Conservation (phyloP, 53 echinoderm and acorn worm species). For the Luidia sarsii region DNA sequence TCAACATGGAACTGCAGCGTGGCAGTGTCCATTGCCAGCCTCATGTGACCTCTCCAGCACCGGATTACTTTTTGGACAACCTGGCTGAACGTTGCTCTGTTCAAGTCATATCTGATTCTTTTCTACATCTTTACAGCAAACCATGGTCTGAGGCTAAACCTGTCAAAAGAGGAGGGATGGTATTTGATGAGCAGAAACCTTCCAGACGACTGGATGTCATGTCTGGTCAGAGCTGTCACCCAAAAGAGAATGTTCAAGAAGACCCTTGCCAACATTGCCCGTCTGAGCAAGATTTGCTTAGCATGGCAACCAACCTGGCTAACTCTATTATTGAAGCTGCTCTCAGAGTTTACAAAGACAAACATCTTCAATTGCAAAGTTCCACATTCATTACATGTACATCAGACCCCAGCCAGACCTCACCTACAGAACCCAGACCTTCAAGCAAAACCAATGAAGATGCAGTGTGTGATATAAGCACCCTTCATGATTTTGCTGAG, state of each 20-base stretch:
- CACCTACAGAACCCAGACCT: too few species aligned
- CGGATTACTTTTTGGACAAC: constrained; percentile 25
- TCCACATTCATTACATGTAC: not conserved
- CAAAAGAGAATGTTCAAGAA: too few species aligned
- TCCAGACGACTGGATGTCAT: constrained; percentile 53
- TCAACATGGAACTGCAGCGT: constrained; percentile 76
- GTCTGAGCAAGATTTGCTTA: constrained; percentile 85
- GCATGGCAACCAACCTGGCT: constrained; percentile 90
- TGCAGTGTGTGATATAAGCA: too few species aligned
- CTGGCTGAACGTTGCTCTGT: constrained; percentile 70
- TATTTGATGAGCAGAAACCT: constrained; percentile 7
- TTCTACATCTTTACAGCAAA: constrained; percentile 75
- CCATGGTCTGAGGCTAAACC: constrained; percentile 58
- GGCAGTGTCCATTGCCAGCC: constrained; percentile 28
- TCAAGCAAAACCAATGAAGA: too few species aligned
- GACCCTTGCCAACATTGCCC: constrained; percentile 49
- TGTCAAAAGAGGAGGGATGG: constrained; percentile 6
- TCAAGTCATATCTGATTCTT: constrained; percentile 82
- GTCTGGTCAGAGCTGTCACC: constrained; percentile 50
- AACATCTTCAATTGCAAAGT: constrained; percentile 56
- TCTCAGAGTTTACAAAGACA: constrained; percentile 74
- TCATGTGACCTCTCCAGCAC: not conserved
- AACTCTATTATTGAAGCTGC: constrained; percentile 91
- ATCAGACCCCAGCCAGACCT: not conserved
- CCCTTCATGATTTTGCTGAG: not conserved